A percentile compares a stretch with the other conserved stretches of the same genome.
These are phyloP conservation scores for Orthonyx spaldingii DNA, from an alignment of 2,113 vertebrate genomes.

Conservation along the genomic window DNA sequence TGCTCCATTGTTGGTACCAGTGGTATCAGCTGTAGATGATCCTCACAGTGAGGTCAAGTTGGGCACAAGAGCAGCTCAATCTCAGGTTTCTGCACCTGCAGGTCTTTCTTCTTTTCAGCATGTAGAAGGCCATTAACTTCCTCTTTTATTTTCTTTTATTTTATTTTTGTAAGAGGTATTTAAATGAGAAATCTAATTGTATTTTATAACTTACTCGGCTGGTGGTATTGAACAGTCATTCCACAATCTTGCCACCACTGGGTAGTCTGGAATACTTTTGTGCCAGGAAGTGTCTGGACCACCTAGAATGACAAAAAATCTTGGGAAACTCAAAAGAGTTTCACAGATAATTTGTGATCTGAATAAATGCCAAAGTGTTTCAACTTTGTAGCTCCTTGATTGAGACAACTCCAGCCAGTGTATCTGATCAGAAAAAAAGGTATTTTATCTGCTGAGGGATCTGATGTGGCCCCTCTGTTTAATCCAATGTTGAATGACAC, in stretches of 20 bases:
- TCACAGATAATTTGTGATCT: not conserved
- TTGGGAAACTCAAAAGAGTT: not conserved
- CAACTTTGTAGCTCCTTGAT: not conserved
- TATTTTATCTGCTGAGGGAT: not conserved
- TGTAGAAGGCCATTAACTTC: not conserved
- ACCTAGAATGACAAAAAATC: not conserved
- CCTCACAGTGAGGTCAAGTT: not conserved
- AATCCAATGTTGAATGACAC: not conserved
- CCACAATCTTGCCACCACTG: not conserved
- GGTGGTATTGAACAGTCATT: not conserved
- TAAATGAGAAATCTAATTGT: not conserved
- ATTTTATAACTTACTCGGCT: not conserved
- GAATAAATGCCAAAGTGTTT: not conserved
- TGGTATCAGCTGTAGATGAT: not conserved
- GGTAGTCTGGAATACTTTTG: not conserved
- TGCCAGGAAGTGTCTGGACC: not conserved
- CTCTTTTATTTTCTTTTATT: not conserved
- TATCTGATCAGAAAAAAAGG: not conserved
- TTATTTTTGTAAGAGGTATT: not conserved
- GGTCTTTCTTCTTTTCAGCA: not conserved
- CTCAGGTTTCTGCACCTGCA: not conserved
- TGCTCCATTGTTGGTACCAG: not conserved
- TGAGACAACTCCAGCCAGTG: not conserved
- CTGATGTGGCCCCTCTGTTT: not conserved
- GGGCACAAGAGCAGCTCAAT: not conserved